Evolutionary conservation across 1,140 invertebrate species (phyloP), one percentile per base, ranked within the genome.

Genomic region (Drepana arcuata): DNA sequence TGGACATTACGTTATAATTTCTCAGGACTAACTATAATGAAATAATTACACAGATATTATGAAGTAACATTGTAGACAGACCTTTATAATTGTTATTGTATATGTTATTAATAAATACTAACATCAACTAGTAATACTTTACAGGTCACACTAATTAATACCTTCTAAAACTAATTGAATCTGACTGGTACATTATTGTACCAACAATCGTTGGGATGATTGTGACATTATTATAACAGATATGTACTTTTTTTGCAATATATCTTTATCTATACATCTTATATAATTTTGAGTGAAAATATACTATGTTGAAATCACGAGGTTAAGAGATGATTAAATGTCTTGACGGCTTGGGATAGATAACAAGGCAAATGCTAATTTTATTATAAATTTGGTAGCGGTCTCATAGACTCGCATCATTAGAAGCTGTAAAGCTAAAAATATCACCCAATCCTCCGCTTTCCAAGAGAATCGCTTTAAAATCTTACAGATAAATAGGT

Each of bases 381-480:
- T 7, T 10, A 26, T 33, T 27, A 16, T 40, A 26, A 33, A 14
- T 16, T 18, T 39, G 12, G 56, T 49, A 57, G 46, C 26, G 53
- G 66, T 69, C 75, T 80, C 46, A 55, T 46, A 80, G 75, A 75
- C 31, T 26, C 41, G 42, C 67, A 60, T 65, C 56, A 48, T 58
- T 61, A 62, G 62, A 78, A 78, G 73, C 75, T 60, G 73, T 80
- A 80, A 80, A 80, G 75, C 75, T 80, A 66, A 74, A 48, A 69
- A 73, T 80, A 80, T 80, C 75, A 80, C 75, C 53, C 41, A 67
- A 72, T 72, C 59, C 69, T 77, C 75, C 52, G 49, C 51, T 36
- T 48, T 28, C 34, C 48, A 52, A 70, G 75, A 80, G 71, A 75
- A 75, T 75, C 46, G n/a, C 4, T 39, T 46, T 62, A 52, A 39